Evolutionary conservation across 35 echinoderm and acorn worm species (phyloP), one percentile per base, ranked within the genome.

Genomic region (Diadema setosum): DNA sequence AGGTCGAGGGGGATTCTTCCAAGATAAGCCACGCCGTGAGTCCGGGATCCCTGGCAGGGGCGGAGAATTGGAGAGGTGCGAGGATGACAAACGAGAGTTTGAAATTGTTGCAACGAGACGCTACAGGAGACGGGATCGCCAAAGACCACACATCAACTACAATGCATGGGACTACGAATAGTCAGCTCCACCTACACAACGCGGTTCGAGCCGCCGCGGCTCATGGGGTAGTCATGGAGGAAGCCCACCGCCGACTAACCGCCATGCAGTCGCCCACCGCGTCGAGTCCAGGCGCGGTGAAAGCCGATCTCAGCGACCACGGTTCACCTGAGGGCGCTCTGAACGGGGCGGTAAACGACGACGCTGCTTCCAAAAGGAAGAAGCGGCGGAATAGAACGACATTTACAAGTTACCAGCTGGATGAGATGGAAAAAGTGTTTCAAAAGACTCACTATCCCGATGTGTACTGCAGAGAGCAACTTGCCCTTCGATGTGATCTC

Each of bases 371-470:
- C 12, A 88, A 88, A 25, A 91, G 92, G 69, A 99, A 99, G 63
- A 94, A 95, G 89, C 83, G 96, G 39, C 49, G 96, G 33, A 94
- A 99, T 84, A 67, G 96, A 32, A 99, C 96, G 14, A 99, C 96
- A 0, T 99, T 99, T 80, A 99, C 96, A 8, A 99, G 96, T 65
- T 99, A 74, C 23, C 96, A 99, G 65, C 58, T 99, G 49, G 96
- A 99, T 16, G 96, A 99, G 82, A 92, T 99, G 96, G 96, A 99
- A 83, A 99, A 94, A 42, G 93, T 94, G 0, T 99, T 99, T 70
- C 96, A 99, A 58, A 99, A 99, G 86, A 99, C 96, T 12, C 96
- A 99, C 69, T 99, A 99, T 50, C 96, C 96, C 17, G 96, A 99
- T 59, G 96, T 99, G 20, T 99, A 94, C 55, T 94, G 92, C 27